Base-by-base conservation (phyloP, 1,140 invertebrate genomes). In the Drosophila burlai region DNA sequence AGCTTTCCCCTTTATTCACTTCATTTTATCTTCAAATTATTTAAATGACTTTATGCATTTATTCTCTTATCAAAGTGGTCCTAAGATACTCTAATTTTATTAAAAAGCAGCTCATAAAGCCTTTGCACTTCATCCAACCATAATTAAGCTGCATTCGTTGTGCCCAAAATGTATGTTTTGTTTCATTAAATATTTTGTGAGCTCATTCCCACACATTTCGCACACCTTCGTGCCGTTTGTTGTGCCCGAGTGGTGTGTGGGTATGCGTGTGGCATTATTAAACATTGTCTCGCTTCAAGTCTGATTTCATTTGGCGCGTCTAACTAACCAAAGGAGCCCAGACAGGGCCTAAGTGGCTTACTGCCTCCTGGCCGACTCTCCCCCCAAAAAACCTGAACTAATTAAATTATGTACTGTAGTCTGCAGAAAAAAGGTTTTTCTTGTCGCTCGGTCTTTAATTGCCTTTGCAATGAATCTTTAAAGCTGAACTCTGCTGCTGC, bases 371-470 rank as follows among this genome's bases (percentile, higher is more conserved):
- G 15, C 43, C 38, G 21, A 45, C 18, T 4, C 21, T 8, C 11
- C 3, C 29, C 50, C 18, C 7, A 4, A 9, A 24, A 9, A 57
- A 45, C 69, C 58, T 45, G 66, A 50, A 81, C 83, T 87, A 87
- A 87, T 87, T 87, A 89, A 87, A 87, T 87, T 89, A 21, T 21
- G 21, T 21, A 87, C 72, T 81, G 31, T 61, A 63, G 83, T 73
- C 83, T 75, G 63, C 31, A 72, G 65, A 60, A 58, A 77, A 78
- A 78, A 79, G 76, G 55, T 80, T 82, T 67, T 72, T 45, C 38
- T 68, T 60, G 45, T 57, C 47, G 65, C 40, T 45, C 10, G 78
- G 38, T 43, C 72, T 80, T 80, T 87, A 87, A 87, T 86, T 86
- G 76, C 80, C 60, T 76, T 55, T 59, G 75, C 64, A 46, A 38